These are phyloP conservation scores for Pterocles burchelli DNA, from an alignment of 2,113 vertebrate genomes.

Conservation along the genomic window DNA sequence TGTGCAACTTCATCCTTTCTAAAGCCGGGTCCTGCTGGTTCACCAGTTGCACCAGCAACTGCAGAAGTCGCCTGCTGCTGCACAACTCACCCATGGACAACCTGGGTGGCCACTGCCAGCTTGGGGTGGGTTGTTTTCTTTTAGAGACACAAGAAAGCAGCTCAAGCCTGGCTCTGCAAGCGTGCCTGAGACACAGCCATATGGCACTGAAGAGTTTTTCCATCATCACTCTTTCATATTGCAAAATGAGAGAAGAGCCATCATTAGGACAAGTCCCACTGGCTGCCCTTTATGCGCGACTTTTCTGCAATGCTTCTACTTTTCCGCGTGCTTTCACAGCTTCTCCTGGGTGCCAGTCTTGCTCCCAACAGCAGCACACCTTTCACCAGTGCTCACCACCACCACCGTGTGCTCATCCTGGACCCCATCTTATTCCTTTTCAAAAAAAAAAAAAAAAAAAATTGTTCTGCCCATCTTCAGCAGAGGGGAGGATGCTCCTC, in stretches of 20 bases:
- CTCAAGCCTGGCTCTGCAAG: background rate
- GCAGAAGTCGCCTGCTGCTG: background rate
- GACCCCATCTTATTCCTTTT: background rate
- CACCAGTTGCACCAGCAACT: background rate
- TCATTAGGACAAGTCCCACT: background rate
- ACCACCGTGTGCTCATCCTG: background rate
- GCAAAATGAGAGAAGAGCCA: background rate
- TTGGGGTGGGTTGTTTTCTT: background rate
- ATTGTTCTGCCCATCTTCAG: background rate
- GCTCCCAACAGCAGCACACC: background rate
- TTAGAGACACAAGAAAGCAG: background rate
- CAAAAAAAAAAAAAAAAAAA: background rate
- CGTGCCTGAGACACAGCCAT: background rate
- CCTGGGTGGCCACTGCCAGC: background rate
- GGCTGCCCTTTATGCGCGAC: background rate
- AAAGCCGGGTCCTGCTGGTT: background rate
- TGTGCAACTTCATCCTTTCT: background rate
- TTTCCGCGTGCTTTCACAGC: accelerated
- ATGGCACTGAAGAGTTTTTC: background rate
- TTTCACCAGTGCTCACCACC: background rate
- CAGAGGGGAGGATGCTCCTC: background rate
- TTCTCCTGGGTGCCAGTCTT: background rate
- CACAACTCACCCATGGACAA: background rate
- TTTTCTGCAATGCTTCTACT: background rate
- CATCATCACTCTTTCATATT: background rate